Evolutionary conservation across 2,113 vertebrate genomes (phyloP), one percentile per base, ranked within the genome.

Genomic region (Abramis brama): DNA sequence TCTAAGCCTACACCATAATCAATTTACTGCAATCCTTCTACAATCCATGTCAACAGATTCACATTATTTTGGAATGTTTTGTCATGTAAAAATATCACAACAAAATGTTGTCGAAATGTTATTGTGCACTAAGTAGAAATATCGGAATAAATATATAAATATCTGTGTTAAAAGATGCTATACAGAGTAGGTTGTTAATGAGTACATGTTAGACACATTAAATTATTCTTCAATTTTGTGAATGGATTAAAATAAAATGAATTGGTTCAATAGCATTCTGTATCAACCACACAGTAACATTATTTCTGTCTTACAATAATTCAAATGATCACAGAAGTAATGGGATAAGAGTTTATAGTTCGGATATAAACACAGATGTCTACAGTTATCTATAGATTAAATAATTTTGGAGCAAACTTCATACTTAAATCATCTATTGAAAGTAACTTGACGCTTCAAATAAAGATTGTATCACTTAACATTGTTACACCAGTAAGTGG

Each of bases 1-100:
- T 64, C 77, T 60, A 84, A 84, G 79, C 91, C 89, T 86, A 89
- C 83, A n/a, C 84, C 30, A 86, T 88, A 88, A 90, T 91, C 85
- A 87, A 80, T 89, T 87, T 80, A 66, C 78, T 74, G 52, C 84
- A 80, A 83, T 81, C 82, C 84, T 77, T 73, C 60, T 82, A 85
- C 60, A 87, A 85, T 89, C 78, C 80, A 71, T 23, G 0, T 84
- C 68, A 71, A 43, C 19, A 39, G 68, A 47, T 47, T 75, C 45
- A 25, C 23, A 47, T 47, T 47, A 47, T 74, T 74, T 3, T 2
- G 1, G 11, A 74, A 39, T 71, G 19, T 71, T 71, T 71, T 23
- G 11, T 74, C 71, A 47, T 47, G 71, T 47, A 75, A 47, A 75
- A 75, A 75, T 47, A 12, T 25, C 23, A 25, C 21, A 74, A 12